Evolutionary conservation across 2,113 vertebrate genomes (phyloP), one percentile per base, ranked within the genome.

Genomic region (Eleginops maclovinus): DNA sequence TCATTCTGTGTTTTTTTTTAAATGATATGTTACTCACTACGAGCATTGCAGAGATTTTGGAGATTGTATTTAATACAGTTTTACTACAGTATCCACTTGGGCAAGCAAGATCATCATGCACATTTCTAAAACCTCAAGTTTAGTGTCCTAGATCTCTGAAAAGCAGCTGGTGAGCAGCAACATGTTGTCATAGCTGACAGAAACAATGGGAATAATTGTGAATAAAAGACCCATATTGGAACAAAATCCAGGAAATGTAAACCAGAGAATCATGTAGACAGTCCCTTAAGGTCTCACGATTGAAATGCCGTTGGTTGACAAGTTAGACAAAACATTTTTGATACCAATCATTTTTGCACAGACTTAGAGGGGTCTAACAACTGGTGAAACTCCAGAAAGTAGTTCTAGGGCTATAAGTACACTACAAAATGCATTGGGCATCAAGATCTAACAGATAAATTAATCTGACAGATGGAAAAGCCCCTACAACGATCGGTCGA

Each of bases 301-400:
- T n/a, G n/a, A n/a, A n/a, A n/a, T n/a, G n/a, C n/a, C n/a, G n/a
- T n/a, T n/a, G n/a, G n/a, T n/a, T n/a, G 7, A 46, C 46, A 11
- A 40, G 13, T 17, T 55, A 40, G 61, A 55, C 16, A 22, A 3
- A 80, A 9, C 9, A 40, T 31, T 19, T 82, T 75, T 73, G 68
- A 40, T 59, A 58, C 67, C 83, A 79, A 86, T 76, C 63, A 59
- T 71, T 41, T 68, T 51, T 55, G 21, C 83, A 77, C 16, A 43
- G 36, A 70, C 17, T 22, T 43, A 15, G 19, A 77, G 31, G 31
- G 6, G 43, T 41, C 31, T 43, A 63, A n/a, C 1, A 55, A 26
- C 13, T 26, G 50, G 40, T 21, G 46, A 69, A 40, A 79, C n/a
- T 44, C 31, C 14, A 66, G 28, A 19, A 74, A 31, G 21, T 22